Percentiles rank a stretch among this genome's conserved stretches.
phyloP scores from a whole-genome alignment of 2,888 invertebrate species.

The Ennomos erosarius region DNA sequence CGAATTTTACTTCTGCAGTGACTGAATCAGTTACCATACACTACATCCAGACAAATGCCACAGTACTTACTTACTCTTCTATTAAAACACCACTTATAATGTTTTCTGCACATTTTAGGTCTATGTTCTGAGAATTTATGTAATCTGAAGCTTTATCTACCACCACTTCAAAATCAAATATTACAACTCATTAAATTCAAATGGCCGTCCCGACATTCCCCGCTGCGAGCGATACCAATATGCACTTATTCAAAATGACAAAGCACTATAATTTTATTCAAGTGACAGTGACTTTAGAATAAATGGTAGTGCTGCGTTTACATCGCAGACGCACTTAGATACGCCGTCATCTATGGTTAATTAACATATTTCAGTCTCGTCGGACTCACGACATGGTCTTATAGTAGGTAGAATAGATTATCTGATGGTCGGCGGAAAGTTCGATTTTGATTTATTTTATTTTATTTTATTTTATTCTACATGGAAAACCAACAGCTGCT shows the following conservation, averaged over 20 bases:
- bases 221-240: slow-evolving; percentile 15
- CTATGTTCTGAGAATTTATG: background rate
- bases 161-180: slow-evolving; percentile 4
- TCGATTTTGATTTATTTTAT: no score
- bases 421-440: no score
- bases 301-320: slow-evolving; percentile 20
- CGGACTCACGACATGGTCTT: slow-evolving; percentile 13
- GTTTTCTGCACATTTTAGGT: background rate
- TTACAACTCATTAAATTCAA: slow-evolving; percentile 7
- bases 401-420: no score
- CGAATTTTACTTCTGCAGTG: no score
- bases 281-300: slow-evolving; percentile 8
- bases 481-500: no score
- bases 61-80: no score
- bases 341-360: slow-evolving; percentile 42
- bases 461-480: no score
- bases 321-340: slow-evolving; percentile 39
- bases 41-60: no score
- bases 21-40: no score
- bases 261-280: slow-evolving; percentile 13
- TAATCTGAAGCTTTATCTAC: slow-evolving; percentile 3
- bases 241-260: slow-evolving; percentile 26
- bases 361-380: slow-evolving; percentile 45
- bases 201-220: slow-evolving; percentile 11
- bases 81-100: no score